Conservation (phyloP, 1,140 invertebrate species). For the Oreohelix idahoensis region DNA sequence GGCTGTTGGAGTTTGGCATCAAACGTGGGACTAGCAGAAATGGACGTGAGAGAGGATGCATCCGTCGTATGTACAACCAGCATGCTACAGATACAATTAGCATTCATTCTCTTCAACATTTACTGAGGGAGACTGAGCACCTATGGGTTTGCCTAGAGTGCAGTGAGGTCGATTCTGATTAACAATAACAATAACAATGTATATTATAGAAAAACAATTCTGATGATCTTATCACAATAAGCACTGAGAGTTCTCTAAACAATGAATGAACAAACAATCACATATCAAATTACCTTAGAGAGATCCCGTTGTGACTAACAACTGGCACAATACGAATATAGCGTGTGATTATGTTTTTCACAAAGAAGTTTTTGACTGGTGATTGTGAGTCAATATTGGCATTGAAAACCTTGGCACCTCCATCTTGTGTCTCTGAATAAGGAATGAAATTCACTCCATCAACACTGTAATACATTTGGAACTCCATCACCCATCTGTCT, state of each 20-base stretch:
- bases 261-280: too few species aligned
- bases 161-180: too few species aligned
- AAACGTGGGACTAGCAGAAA: too few species aligned
- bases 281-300: background rate
- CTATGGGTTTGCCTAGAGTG: too few species aligned
- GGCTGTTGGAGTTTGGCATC: too few species aligned
- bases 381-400: background rate
- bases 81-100: too few species aligned
- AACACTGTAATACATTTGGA: background rate
- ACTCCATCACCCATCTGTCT: background rate
- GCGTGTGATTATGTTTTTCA: background rate
- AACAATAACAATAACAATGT: background rate
- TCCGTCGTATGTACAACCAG: too few species aligned
- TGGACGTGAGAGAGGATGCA: too few species aligned
- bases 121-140: too few species aligned
- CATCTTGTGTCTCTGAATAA: background rate
- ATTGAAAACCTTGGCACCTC: background rate
- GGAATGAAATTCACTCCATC: background rate
- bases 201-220: background rate
- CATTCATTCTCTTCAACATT: too few species aligned
- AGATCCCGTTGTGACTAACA: background rate
- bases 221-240: too few species aligned
- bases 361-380: slow-evolving; percentile 10
- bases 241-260: too few species aligned
- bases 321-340: background rate